Evolutionary conservation across 2,113 vertebrate species (phyloP).

Genomic region (Strigops habroptila): DNA sequence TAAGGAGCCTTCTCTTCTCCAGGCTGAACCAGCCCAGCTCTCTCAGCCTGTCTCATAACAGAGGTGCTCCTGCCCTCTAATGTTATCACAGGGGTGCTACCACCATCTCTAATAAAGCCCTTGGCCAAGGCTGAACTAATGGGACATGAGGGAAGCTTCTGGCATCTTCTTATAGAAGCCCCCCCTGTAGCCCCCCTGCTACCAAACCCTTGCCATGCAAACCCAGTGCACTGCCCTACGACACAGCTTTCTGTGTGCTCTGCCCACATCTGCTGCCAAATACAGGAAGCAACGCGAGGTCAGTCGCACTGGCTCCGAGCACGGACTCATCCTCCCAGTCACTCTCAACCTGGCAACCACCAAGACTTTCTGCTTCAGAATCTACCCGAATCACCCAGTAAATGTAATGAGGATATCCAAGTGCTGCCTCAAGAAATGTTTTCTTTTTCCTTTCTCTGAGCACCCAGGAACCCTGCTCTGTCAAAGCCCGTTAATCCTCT

Average conservation of each 20-base stretch:
- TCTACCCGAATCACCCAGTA: neutral
- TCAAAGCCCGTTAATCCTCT: rapidly evolving
- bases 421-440: neutral
- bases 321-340: neutral
- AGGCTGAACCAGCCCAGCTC: neutral
- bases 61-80: no score
- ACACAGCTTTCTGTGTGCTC: neutral
- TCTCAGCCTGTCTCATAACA: neutral
- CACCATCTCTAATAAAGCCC: neutral
- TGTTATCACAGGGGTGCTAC: neutral
- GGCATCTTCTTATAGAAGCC: neutral
- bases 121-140: neutral
- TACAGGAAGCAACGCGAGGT: neutral
- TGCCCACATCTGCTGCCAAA: neutral
- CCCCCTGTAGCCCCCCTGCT: neutral
- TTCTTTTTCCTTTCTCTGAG: neutral
- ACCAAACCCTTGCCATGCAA: neutral
- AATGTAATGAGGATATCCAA: neutral
- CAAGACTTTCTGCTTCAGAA: neutral
- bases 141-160: neutral
- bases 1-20: neutral
- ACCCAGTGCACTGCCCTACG: rapidly evolving
- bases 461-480: neutral
- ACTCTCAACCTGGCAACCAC: neutral
- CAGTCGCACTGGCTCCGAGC: neutral